phyloP scores from a whole-genome alignment of 2,113 vertebrate species.

The Triplophysa tibetana region DNA sequence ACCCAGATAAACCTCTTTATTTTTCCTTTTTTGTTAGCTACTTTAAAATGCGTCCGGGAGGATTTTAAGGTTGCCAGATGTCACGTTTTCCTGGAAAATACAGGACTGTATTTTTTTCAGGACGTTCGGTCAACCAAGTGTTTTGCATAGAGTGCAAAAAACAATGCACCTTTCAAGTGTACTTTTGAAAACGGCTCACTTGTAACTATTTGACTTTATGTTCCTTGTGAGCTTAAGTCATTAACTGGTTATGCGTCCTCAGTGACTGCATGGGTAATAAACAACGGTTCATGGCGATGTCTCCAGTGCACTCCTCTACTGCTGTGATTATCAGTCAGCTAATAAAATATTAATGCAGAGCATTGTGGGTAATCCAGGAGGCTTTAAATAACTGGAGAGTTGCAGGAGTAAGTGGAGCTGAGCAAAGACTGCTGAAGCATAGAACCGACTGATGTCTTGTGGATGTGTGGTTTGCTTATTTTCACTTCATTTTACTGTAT shows the following conservation, averaged over 20 bases:
- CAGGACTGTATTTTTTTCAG: background rate
- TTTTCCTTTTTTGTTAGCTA: background rate
- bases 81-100: background rate
- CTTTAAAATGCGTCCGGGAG: background rate
- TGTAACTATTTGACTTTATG: background rate
- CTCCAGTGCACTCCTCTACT: background rate
- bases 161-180: background rate
- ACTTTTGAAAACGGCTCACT: background rate
- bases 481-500: too few species aligned
- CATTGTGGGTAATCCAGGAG: constrained; percentile 13
- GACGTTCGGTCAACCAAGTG: background rate
- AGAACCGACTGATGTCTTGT: background rate
- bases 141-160: background rate
- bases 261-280: background rate
- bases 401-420: constrained; percentile 6
- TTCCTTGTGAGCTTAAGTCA: constrained; percentile 2
- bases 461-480: background rate
- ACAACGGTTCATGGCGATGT: background rate
- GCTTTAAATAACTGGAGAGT: constrained; percentile 42
- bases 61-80: constrained; percentile 15
- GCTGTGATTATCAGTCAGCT: constrained; percentile 12
- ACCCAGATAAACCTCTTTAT: constrained; percentile 11
- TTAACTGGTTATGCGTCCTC: background rate
- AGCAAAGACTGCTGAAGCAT: background rate
- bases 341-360: constrained; percentile 34